A percentile compares a stretch with the other conserved stretches of the same genome.
Conservation (phyloP, 2,113 vertebrate genomes). For the Vulpes lagopus region DNA sequence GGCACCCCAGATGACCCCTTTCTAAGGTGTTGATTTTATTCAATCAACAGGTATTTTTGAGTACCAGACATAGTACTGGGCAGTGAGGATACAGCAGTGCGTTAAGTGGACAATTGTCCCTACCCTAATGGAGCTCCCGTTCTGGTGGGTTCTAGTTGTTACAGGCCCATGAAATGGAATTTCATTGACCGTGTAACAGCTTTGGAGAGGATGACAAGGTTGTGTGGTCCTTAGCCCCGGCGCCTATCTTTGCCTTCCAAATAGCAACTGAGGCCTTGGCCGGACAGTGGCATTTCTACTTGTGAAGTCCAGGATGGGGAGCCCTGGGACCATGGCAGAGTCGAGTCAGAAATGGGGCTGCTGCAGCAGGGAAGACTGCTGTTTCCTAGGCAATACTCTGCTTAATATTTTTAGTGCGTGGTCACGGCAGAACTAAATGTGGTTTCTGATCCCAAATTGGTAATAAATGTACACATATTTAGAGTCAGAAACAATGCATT, state of each 20-base stretch:
- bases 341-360: slow-evolving; percentile 54
- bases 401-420: slow-evolving; percentile 81
- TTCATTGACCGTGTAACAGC: background rate
- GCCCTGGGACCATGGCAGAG: slow-evolving; percentile 49
- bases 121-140: background rate
- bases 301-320: slow-evolving; percentile 32
- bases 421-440: slow-evolving; percentile 78
- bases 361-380: background rate
- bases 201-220: background rate
- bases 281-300: slow-evolving; percentile 2
- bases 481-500: slow-evolving; percentile 82
- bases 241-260: slow-evolving; percentile 36
- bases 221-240: background rate
- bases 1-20: background rate
- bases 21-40: slow-evolving; percentile 54
- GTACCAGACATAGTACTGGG: background rate
- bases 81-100: background rate
- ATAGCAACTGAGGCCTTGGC: background rate
- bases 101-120: background rate
- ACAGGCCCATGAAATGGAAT: background rate
- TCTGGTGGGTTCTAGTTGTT: slow-evolving; percentile 37
- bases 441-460: slow-evolving; percentile 82
- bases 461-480: slow-evolving; percentile 83
- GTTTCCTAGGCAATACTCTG: slow-evolving; percentile 81
- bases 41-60: slow-evolving; percentile 44